These are phyloP conservation scores for Channa argus DNA, from an alignment of 2,113 vertebrate species.

Conservation along the genomic window DNA sequence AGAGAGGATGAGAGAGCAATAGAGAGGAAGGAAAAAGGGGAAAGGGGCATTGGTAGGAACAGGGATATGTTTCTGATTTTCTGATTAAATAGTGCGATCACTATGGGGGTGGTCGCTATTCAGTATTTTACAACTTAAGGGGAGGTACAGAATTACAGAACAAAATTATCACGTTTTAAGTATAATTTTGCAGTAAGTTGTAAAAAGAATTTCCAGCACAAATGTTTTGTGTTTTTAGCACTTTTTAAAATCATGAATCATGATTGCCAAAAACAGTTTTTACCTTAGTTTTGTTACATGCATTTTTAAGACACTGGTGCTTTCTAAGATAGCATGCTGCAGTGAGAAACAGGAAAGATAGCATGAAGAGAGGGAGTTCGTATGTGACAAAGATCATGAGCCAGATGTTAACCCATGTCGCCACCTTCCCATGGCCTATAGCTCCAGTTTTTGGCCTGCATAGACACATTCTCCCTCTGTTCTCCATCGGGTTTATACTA, in stretches of 20 bases:
- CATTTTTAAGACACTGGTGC: neutral
- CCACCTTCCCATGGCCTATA: conserved; percentile 12
- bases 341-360: conserved; percentile 40
- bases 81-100: conserved; percentile 16
- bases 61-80: conserved; percentile 37
- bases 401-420: conserved; percentile 60
- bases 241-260: too few relatives aligned
- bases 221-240: too few relatives aligned
- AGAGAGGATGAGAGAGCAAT: conserved; percentile 62
- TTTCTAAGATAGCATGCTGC: conserved; percentile 15
- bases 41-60: conserved; percentile 27
- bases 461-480: conserved; percentile 8
- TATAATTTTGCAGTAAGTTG: too few relatives aligned
- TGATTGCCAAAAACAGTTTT: too few relatives aligned
- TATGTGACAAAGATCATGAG: conserved; percentile 54
- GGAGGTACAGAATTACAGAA: too few relatives aligned
- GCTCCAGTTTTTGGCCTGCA: conserved; percentile 2
- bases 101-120: neutral
- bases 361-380: conserved; percentile 3
- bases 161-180: too few relatives aligned
- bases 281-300: conserved; percentile 13
- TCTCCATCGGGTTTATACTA: neutral
- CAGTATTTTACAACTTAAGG: neutral
- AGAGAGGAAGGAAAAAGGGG: conserved; percentile 73
- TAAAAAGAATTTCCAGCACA: too few relatives aligned